Evolutionary conservation across 92 coral and sea anemone genomes (phyloP), one percentile per base, ranked within the genome.

Genomic region (Anthopleura xanthogrammica): DNA sequence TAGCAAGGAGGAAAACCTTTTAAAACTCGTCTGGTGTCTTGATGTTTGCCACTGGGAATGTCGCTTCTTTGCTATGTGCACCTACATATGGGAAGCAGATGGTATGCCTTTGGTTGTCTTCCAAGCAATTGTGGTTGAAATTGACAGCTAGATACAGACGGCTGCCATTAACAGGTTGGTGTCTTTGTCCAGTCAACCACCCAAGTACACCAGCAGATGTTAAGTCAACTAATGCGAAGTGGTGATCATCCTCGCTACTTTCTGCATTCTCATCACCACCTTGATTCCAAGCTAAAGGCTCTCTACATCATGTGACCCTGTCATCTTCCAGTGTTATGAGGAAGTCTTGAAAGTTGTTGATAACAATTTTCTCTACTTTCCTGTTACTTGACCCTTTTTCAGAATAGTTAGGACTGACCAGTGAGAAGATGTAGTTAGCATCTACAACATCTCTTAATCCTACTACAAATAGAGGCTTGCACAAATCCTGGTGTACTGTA

Each of bases 181-280:
- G 97, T 58, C 64, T 87, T 92, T n/a, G 93, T 46, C 92, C 95
- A 76, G 92, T 87, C 48, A 92, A 71, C 96, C 96, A 92, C 40
- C 92, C 96, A 83, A 88, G 90, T 82, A 92, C 89, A 60, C 93
- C 92, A 54, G 92, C 83, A 78, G 92, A 90, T 22, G 84, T 86
- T 70, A 85, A 19, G 41, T 89, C 85, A 41, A 75, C 56, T 64
- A 29, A 64, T 57, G 86, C 81, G 57, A 73, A 71, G 74, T 92
- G 83, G 84, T 74, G 56, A 40, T 79, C 81, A n/a, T 68, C 80
- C 56, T 62, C 83, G 76, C 76, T 77, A 64, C 16, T 13, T 22
- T 0, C 78, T n/a, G 23, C 88, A 60, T 46, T 58, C 60, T 56
- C 80, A 58, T 52, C 78, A 23, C 54, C 79, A 57, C 7, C 48